Conservation (phyloP, 2,797 vertebrate genomes). For the Glyptemys insculpta region DNA sequence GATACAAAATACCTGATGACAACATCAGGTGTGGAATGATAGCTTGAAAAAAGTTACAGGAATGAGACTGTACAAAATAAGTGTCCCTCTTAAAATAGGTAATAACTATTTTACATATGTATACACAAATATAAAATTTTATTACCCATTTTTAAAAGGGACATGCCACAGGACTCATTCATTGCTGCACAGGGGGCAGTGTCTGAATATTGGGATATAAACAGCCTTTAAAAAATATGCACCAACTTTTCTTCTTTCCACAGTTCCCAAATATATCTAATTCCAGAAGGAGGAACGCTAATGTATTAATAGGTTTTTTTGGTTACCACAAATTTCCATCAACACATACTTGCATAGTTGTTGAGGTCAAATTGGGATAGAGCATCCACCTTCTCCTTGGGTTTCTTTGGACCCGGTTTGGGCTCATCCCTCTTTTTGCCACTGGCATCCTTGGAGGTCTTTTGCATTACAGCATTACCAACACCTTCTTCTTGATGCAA, state of each 20-base stretch:
- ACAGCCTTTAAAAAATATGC: neutral
- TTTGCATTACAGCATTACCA: slow-evolving; percentile 81
- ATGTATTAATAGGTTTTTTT: neutral
- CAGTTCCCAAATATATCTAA: neutral
- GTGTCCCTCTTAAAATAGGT: too few relatives aligned
- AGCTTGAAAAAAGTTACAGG: too few relatives aligned
- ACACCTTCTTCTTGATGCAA: slow-evolving; percentile 81
- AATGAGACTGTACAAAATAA: too few relatives aligned
- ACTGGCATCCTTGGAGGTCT: slow-evolving; percentile 86
- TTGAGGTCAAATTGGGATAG: slow-evolving; percentile 99
- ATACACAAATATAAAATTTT: too few relatives aligned
- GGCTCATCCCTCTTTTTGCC: slow-evolving; percentile 93
- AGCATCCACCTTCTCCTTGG: slow-evolving; percentile 95
- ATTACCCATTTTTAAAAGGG: neutral
- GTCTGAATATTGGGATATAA: neutral
- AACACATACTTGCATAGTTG: slow-evolving; percentile 97
- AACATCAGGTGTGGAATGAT: too few relatives aligned
- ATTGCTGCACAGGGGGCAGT: neutral
- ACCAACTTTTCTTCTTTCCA: neutral
- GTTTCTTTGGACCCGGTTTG: slow-evolving; percentile 93
- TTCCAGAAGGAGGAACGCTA: neutral
- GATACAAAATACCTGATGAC: neutral
- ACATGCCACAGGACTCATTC: neutral
- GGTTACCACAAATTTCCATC: neutral
- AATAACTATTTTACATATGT: too few relatives aligned